Evolutionary conservation across 2,888 invertebrate genomes (phyloP).

Genomic region (Drosophila testacea): DNA sequence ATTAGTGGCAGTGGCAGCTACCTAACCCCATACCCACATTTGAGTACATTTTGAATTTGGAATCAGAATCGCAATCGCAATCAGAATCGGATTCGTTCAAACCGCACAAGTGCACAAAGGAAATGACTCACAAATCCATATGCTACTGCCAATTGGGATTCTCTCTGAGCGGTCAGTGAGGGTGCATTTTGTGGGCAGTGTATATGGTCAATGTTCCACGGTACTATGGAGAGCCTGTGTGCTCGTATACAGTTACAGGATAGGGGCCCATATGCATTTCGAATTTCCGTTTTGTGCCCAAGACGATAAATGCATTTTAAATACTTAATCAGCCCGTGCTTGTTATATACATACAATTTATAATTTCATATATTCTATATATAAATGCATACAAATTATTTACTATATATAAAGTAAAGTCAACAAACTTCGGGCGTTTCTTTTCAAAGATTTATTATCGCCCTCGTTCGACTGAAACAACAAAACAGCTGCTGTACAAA

Average conservation of each 20-base stretch:
- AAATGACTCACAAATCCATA: constrained; percentile 65
- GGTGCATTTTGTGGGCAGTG: constrained; percentile 6
- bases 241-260: constrained; percentile 43
- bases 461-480: constrained; percentile 27
- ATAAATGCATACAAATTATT: background rate
- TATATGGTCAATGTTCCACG: background rate
- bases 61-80: constrained; percentile 27
- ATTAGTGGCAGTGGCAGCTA: constrained; percentile 20
- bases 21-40: constrained; percentile 34
- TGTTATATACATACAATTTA: constrained; percentile 16
- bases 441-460: constrained; percentile 59
- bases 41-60: constrained; percentile 33
- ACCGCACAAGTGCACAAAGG: constrained; percentile 75
- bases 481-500: constrained; percentile 53
- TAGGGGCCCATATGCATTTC: constrained; percentile 41
- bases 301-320: constrained; percentile 63
- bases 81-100: constrained; percentile 38
- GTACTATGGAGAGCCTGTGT: background rate
- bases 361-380: constrained; percentile 35
- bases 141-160: constrained; percentile 5
- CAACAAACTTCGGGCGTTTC: constrained; percentile 47
- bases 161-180: constrained; percentile 14
- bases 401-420: constrained; percentile 30
- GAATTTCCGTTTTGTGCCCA: constrained; percentile 54
- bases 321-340: constrained; percentile 27